phyloP scores from a whole-genome alignment of 2,797 vertebrate genomes.

The Craterocephalus amniculus region DNA sequence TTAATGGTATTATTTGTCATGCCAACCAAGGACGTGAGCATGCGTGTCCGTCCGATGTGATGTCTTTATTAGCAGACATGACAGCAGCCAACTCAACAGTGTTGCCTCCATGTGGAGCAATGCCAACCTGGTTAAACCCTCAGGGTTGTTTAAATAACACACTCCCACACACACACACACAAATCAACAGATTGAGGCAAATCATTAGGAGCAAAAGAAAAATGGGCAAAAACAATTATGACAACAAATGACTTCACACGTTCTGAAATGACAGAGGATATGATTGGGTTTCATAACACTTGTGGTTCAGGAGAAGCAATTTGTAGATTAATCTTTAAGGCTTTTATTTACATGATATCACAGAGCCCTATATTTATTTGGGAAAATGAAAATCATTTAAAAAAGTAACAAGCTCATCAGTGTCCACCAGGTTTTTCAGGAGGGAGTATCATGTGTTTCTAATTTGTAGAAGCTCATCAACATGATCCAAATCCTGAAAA shows the following conservation, averaged over 20 bases:
- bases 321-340: background rate
- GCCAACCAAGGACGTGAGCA: constrained; percentile 77
- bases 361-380: background rate
- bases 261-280: background rate
- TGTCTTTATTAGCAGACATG: constrained; percentile 83
- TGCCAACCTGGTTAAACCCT: constrained; percentile 78
- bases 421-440: background rate
- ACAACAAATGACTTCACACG: background rate
- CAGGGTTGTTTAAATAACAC: constrained; percentile 68
- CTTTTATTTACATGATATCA: background rate
- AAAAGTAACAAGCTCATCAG: constrained; percentile 18
- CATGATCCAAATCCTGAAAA: constrained; percentile 23
- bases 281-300: background rate
- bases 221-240: constrained; percentile 7
- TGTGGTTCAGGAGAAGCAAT: background rate
- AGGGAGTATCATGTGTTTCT: constrained; percentile 7
- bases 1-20: constrained; percentile 85
- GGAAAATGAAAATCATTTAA: background rate
- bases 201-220: background rate
- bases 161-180: constrained; percentile 40
- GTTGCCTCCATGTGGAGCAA: constrained; percentile 69
- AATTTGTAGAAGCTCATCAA: constrained; percentile 22
- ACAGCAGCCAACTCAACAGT: constrained; percentile 77
- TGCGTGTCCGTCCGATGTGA: constrained; percentile 77
- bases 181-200: constrained; percentile 31